Evolutionary conservation across 2,797 vertebrate species (phyloP).

Genomic region (Margarornis squamiger): DNA sequence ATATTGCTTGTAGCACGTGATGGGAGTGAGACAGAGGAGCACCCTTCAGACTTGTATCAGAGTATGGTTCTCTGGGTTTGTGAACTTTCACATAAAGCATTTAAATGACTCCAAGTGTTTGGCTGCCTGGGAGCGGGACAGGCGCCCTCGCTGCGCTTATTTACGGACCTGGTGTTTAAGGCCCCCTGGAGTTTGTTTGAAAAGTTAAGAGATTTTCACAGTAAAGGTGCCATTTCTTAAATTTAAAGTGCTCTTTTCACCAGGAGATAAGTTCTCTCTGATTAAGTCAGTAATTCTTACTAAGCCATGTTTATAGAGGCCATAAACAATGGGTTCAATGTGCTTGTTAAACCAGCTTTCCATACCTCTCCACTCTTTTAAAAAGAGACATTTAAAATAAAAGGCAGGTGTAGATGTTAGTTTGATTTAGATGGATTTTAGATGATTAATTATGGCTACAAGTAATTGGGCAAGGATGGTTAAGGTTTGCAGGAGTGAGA

Average conservation of each 20-base stretch:
- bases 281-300: conserved; percentile 83
- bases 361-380: conserved; percentile 77
- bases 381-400: conserved; percentile 81
- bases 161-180: conserved; percentile 79
- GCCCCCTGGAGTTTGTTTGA: conserved; percentile 80
- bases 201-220: conserved; percentile 82
- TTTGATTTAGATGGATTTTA: conserved; percentile 55
- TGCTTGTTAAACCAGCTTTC: conserved; percentile 82
- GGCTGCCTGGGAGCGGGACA: conserved; percentile 54
- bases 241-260: conserved; percentile 81
- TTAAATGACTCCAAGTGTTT: conserved; percentile 9
- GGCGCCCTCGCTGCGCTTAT: conserved; percentile 57
- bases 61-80: conserved; percentile 53
- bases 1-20: not conserved
- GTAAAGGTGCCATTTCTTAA: conserved; percentile 80
- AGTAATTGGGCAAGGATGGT: conserved; percentile 52
- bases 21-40: not conserved
- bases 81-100: conserved; percentile 35
- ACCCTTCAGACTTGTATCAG: not conserved
- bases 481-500: conserved; percentile 34
- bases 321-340: conserved; percentile 81
- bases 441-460: conserved; percentile 70
- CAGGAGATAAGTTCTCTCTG: conserved; percentile 79
- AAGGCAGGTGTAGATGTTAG: conserved; percentile 79
- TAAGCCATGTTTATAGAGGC: conserved; percentile 82